Base-by-base conservation (phyloP, 1,140 invertebrate genomes). In the Chironomus tepperi region DNA sequence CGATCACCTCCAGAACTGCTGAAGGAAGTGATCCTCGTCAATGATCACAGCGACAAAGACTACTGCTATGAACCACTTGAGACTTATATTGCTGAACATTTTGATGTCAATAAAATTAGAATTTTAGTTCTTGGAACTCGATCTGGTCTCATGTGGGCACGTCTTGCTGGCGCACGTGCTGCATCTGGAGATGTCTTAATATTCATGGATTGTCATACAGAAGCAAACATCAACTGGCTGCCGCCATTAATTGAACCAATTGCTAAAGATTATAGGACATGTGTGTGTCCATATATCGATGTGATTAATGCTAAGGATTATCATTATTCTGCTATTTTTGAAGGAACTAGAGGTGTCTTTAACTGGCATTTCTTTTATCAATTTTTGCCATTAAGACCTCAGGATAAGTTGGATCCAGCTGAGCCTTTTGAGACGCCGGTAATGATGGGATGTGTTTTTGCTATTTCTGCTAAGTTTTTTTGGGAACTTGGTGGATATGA, bases 401-500 rank as follows among this genome's bases (percentile, higher is more conserved):
- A 91, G 77, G 91, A 94, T 80, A 77, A 87, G 8, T 84, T 88
- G 74, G 84, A 93, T 83, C 87, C 92, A 3, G 93, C 96, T 5
- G 94, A 97, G 82, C 96, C 97, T 2, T 94, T 98, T 7, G 92
- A 90, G 86, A 95, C 94, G 65, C 97, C 97, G 0, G 98, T 97
- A 0, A 98, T 98, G 96, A 96, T 97, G 7, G 97, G 88, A 42
- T 88, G 88, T 2, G 81, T 89, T 0, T 89, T 89, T 77, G 88
- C 88, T 43, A 89, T 89, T 43, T 87, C 89, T 79, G 87, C 90
- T 77, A 84, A 87, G 74, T 98, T 96, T 84, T 99, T 99, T 83
- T 98, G 96, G 92, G 94, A 98, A 83, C 84, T 98, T 98, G 99
- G 83, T 98, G 96, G 91, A 94, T 34, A 34, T 34, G 24, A 34